Conservation (phyloP, 2,888 invertebrate genomes). For the Aphelenchoides bicaudatus region DNA sequence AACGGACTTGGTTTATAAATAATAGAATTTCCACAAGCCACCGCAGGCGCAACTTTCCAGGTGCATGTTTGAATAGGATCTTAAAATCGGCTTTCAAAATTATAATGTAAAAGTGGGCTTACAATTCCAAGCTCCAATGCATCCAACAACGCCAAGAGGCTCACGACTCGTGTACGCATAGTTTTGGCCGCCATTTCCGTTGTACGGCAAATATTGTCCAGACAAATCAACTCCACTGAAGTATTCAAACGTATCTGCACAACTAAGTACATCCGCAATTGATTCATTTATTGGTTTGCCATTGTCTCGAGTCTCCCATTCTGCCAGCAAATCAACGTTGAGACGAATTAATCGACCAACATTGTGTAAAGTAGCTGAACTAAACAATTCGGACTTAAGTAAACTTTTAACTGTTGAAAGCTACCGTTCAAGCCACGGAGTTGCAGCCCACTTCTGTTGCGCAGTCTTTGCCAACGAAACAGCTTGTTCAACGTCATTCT, state of each 20-base stretch:
- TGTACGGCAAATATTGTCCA: conserved; percentile 64
- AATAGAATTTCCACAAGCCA: conserved; percentile 67
- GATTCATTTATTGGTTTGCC: conserved; percentile 68
- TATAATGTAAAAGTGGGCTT: no score
- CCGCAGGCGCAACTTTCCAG: conserved; percentile 65
- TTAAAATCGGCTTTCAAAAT: no score
- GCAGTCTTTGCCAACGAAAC: conserved; percentile 62
- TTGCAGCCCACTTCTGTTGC: conserved; percentile 62
- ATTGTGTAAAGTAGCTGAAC: conserved; percentile 59
- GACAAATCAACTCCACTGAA: conserved; percentile 61
- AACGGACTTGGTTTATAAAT: conserved; percentile 64
- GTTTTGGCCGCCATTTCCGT: conserved; percentile 49
- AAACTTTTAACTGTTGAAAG: no score
- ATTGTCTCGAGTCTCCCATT: conserved; percentile 64
- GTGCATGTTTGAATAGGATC: conserved; percentile 66
- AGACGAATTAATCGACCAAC: conserved; percentile 31
- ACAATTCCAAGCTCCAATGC: conserved; percentile 68
- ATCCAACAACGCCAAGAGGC: conserved; percentile 66
- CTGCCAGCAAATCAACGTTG: conserved; percentile 56
- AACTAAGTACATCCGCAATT: conserved; percentile 64
- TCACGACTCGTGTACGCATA: conserved; percentile 66
- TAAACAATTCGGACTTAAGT: no score
- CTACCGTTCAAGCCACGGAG: conserved; percentile 63
- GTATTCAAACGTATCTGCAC: conserved; percentile 66
- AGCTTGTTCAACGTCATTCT: conserved; percentile 61